These are phyloP conservation scores for Leuciscus waleckii DNA, from an alignment of 2,797 vertebrate genomes.

Conservation along the genomic window DNA sequence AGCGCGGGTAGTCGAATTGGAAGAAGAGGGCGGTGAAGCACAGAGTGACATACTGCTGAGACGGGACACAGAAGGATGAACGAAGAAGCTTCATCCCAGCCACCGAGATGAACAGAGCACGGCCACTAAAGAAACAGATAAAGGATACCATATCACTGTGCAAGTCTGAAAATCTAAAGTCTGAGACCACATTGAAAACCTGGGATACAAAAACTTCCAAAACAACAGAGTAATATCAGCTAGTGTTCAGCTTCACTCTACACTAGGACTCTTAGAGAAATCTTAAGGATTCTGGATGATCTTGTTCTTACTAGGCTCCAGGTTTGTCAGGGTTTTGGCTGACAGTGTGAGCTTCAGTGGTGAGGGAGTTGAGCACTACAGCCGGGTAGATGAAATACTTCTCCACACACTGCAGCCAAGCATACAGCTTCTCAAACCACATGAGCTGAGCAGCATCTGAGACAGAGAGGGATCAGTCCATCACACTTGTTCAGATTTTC, in stretches of 20 bases:
- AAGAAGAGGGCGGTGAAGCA: slow-evolving; percentile 93
- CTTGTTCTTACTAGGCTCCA: slow-evolving; percentile 84
- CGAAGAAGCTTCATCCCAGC: slow-evolving; percentile 92
- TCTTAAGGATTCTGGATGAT: background rate
- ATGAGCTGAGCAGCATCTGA: slow-evolving; percentile 90
- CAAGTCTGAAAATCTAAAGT: background rate
- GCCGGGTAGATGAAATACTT: slow-evolving; percentile 92
- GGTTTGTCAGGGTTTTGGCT: slow-evolving; percentile 85
- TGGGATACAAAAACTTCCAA: background rate
- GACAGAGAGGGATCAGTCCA: slow-evolving; percentile 10
- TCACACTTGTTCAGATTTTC: background rate
- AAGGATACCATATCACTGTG: background rate
- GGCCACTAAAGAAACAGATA: slow-evolving; percentile 74
- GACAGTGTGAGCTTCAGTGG: slow-evolving; percentile 84
- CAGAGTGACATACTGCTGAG: slow-evolving; percentile 89
- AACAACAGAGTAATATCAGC: background rate
- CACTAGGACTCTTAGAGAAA: background rate
- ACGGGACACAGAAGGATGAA: slow-evolving; percentile 87
- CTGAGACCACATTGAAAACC: background rate
- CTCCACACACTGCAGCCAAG: slow-evolving; percentile 90
- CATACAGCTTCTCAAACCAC: slow-evolving; percentile 94
- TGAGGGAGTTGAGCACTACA: slow-evolving; percentile 89
- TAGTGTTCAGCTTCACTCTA: background rate
- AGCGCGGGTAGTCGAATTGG: slow-evolving; percentile 89
- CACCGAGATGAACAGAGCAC: slow-evolving; percentile 88